These are phyloP conservation scores for Aproaerema taeniolella DNA, from an alignment of 2,888 invertebrate species.

Conservation along the genomic window DNA sequence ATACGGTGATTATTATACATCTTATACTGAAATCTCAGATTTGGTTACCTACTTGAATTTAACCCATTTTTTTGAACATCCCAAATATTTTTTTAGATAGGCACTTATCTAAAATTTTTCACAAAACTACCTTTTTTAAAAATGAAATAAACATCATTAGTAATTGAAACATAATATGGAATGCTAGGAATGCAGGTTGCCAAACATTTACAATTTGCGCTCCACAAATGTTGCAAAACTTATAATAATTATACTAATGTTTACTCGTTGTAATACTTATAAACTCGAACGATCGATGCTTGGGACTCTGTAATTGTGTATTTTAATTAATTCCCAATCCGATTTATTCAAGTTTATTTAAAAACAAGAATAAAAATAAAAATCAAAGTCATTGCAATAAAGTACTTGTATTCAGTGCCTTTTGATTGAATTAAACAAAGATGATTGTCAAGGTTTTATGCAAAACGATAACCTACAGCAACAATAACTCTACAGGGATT, in stretches of 20 bases:
- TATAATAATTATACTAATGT: constrained; percentile 43
- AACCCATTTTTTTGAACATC: too few relatives aligned
- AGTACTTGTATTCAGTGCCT: neutral
- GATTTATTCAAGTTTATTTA: neutral
- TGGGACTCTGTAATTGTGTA: constrained; percentile 15
- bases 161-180: too few relatives aligned
- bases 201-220: neutral
- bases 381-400: neutral
- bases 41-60: too few relatives aligned
- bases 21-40: too few relatives aligned
- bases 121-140: too few relatives aligned
- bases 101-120: too few relatives aligned
- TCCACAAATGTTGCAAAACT: constrained; percentile 4
- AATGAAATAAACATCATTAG: too few relatives aligned
- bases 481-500: constrained; percentile 6
- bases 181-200: too few relatives aligned
- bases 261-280: constrained; percentile 44
- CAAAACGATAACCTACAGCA: neutral
- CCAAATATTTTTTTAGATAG: too few relatives aligned
- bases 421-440: constrained; percentile 6
- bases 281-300: constrained; percentile 24
- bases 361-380: neutral
- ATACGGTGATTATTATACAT: too few relatives aligned
- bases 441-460: constrained; percentile 3
- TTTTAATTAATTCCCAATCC: neutral